phyloP scores from a whole-genome alignment of 2,888 invertebrate species.

The Protula sp. region DNA sequence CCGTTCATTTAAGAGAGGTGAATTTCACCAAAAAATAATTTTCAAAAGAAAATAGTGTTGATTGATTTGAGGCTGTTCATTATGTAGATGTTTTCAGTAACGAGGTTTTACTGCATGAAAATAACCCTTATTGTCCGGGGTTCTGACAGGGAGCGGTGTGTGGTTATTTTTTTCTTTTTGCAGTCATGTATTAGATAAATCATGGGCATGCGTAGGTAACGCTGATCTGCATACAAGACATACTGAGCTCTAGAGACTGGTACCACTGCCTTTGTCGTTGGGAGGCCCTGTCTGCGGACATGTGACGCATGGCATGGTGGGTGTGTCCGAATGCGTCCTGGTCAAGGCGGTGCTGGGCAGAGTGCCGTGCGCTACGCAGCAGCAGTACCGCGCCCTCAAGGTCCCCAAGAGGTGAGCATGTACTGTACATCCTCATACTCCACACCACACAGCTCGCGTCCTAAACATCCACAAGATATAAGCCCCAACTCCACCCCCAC shows the following conservation, averaged over 20 bases:
- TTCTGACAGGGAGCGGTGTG: too few species aligned
- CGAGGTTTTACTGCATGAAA: too few species aligned
- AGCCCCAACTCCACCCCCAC: too few species aligned
- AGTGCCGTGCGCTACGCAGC: slow-evolving; percentile 7
- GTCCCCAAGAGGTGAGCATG: neutral
- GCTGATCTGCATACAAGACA: slow-evolving; percentile 81
- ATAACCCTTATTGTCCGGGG: too few species aligned
- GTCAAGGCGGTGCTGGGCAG: slow-evolving; percentile 54
- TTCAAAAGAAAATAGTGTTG: too few species aligned
- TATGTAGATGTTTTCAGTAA: too few species aligned
- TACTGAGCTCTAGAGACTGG: slow-evolving; percentile 68
- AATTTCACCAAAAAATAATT: too few species aligned
- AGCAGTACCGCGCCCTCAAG: slow-evolving; percentile 1
- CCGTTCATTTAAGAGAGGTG: too few species aligned
- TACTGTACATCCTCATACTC: too few species aligned
- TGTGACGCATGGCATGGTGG: slow-evolving; percentile 83
- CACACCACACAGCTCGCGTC: neutral
- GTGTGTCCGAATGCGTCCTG: slow-evolving; percentile 80
- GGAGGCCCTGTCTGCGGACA: slow-evolving; percentile 72
- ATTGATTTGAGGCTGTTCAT: too few species aligned
- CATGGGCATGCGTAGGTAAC: slow-evolving; percentile 80
- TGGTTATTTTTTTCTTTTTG: too few species aligned
- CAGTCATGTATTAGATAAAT: too few species aligned
- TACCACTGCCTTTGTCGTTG: slow-evolving; percentile 67
- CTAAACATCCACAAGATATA: slow-evolving; percentile 27